Evolutionary conservation across 2,113 vertebrate species (phyloP).

Genomic region (Scopus umbretta): DNA sequence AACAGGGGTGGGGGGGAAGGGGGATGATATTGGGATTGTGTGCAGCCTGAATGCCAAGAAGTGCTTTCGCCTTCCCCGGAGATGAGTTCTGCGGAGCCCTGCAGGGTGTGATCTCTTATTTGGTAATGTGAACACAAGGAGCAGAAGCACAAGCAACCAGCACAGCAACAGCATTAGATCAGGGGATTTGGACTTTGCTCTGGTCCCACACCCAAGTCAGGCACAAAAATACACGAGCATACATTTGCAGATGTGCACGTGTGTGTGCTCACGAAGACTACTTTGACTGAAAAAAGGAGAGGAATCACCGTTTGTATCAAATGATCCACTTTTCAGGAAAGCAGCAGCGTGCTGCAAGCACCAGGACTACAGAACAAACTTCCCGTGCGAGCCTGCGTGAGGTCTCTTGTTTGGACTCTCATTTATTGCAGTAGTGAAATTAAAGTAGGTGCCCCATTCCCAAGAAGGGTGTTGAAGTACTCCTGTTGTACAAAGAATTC

Average conservation of each 20-base stretch:
- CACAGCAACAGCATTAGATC: constrained; percentile 33
- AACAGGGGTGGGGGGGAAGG: neutral
- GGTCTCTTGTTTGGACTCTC: neutral
- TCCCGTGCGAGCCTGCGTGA: neutral
- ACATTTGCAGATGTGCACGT: neutral
- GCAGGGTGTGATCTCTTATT: constrained; percentile 46
- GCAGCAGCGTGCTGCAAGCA: neutral
- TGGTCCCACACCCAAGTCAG: constrained; percentile 35
- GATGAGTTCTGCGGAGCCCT: neutral
- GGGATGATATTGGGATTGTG: neutral
- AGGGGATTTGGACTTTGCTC: constrained; percentile 28
- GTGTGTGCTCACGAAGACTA: neutral
- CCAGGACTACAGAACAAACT: neutral
- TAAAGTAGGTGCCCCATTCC: neutral
- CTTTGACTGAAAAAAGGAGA: neutral
- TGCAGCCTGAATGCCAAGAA: neutral
- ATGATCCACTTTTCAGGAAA: neutral
- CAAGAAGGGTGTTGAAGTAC: neutral
- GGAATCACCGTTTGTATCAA: neutral
- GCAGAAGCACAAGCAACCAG: constrained; percentile 13
- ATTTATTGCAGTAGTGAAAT: neutral
- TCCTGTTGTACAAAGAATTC: neutral
- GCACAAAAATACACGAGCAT: neutral
- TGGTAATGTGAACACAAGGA: constrained; percentile 22
- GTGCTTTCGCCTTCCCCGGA: constrained; percentile 2